Conservation (phyloP, 2,113 vertebrate genomes). For the Eublepharis macularius region DNA sequence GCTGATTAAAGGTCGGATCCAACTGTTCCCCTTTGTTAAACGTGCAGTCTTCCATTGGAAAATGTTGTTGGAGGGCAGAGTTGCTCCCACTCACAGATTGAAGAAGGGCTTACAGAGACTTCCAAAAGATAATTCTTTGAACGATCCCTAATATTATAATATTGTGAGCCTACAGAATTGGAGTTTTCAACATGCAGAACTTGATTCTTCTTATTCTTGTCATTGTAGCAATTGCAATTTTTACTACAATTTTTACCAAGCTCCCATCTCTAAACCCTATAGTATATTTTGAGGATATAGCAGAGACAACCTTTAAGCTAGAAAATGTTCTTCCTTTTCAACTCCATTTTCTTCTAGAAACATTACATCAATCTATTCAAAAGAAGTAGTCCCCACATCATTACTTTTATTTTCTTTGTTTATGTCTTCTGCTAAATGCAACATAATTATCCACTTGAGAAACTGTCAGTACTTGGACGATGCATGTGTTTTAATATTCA, state of each 20-base stretch:
- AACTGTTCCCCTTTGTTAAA: too few relatives aligned
- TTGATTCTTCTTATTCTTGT: background rate
- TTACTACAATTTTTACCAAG: background rate
- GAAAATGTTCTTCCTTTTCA: background rate
- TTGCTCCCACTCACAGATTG: too few relatives aligned
- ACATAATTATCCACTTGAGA: slow-evolving; percentile 5
- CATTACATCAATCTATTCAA: background rate
- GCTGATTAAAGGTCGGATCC: background rate
- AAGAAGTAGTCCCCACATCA: background rate
- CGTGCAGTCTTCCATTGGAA: too few relatives aligned
- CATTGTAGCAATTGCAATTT: background rate
- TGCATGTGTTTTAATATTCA: background rate
- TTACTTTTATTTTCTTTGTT: slow-evolving; percentile 1
- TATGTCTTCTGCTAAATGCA: background rate
- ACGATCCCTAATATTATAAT: background rate
- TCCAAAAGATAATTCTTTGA: too few relatives aligned
- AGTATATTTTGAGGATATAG: background rate
- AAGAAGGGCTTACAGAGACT: too few relatives aligned
- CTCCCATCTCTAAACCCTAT: background rate
- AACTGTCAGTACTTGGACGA: slow-evolving; percentile 4
- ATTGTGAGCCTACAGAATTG: background rate
- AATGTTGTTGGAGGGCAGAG: too few relatives aligned
- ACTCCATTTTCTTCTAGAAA: background rate
- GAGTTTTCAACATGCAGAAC: background rate
- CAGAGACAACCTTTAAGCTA: background rate